Percentiles rank a stretch among this genome's conserved stretches.
Conservation (phyloP, 2,888 invertebrate genomes). For the Lampropteryx suffumata region DNA sequence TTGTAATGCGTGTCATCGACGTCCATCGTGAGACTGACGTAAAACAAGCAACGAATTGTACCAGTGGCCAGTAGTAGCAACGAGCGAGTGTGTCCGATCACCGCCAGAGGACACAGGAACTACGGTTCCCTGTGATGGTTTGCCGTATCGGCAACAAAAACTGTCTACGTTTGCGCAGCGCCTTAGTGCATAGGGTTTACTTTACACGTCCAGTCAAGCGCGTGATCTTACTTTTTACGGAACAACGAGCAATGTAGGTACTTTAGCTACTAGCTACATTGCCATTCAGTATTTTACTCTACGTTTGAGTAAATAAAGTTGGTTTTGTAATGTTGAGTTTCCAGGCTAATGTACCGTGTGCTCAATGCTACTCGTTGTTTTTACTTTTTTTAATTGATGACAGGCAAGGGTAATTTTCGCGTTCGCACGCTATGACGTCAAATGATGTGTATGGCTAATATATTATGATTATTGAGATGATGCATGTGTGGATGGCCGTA, state of each 20-base stretch:
- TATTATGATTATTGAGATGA: slow-evolving; percentile 30
- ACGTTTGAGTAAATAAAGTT: background rate
- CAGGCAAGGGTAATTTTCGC: slow-evolving; percentile 25
- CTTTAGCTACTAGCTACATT: slow-evolving; percentile 26
- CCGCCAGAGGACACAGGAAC: too few relatives aligned
- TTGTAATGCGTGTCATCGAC: too few relatives aligned
- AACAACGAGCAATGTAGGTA: slow-evolving; percentile 43
- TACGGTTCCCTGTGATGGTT: too few relatives aligned
- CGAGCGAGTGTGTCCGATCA: too few relatives aligned
- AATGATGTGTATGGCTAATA: slow-evolving; percentile 23
- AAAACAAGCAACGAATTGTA: too few relatives aligned
- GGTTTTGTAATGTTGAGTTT: background rate
- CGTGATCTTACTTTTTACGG: slow-evolving; percentile 55
- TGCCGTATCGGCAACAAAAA: too few relatives aligned
- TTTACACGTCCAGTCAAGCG: slow-evolving; percentile 52
- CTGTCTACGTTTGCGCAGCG: too few relatives aligned
- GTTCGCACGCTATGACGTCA: slow-evolving; percentile 36
- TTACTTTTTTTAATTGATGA: slow-evolving; percentile 28
- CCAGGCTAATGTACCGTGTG: slow-evolving; percentile 7
- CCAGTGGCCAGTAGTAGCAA: too few relatives aligned
- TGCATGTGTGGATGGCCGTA: slow-evolving; percentile 9
- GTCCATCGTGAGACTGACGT: too few relatives aligned
- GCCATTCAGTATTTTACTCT: background rate
- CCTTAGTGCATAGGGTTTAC: slow-evolving; percentile 31
- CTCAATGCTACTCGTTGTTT: slow-evolving; percentile 13